A percentile compares a stretch with the other conserved stretches of the same genome.
Conservation (phyloP, 2,888 invertebrate species). For the Sialis lutaria region DNA sequence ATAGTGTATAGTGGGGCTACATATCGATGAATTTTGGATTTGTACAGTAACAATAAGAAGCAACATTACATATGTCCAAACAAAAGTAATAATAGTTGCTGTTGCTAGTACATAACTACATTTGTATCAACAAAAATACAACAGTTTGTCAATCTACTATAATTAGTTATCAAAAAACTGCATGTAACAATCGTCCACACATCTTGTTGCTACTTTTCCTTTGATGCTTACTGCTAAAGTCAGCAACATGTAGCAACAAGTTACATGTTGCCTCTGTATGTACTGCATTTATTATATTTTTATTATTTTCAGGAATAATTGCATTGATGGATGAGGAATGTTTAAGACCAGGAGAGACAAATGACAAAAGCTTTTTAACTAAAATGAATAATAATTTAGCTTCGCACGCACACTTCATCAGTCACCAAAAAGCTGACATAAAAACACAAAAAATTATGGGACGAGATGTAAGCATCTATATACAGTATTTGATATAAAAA, state of each 20-base stretch:
- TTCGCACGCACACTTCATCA: conserved; percentile 66
- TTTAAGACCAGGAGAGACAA: conserved; percentile 72
- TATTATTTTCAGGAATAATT: conserved; percentile 44
- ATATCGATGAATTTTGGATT: not conserved
- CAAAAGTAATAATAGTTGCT: too few relatives aligned
- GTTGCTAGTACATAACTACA: too few relatives aligned
- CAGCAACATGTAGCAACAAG: too few relatives aligned
- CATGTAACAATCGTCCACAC: too few relatives aligned
- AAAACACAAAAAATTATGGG: conserved; percentile 72
- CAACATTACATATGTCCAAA: too few relatives aligned
- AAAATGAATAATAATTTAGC: conserved; percentile 61
- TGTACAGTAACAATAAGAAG: too few relatives aligned
- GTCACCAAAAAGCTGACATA: conserved; percentile 60
- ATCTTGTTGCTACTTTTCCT: too few relatives aligned
- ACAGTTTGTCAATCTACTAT: too few relatives aligned
- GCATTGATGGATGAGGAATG: conserved; percentile 84
- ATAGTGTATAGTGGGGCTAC: not conserved
- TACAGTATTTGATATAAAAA: not conserved
- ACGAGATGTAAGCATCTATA: conserved; percentile 44
- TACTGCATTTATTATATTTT: not conserved
- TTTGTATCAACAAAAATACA: too few relatives aligned
- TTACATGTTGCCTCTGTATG: too few relatives aligned
- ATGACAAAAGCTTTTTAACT: conserved; percentile 62
- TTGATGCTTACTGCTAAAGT: too few relatives aligned
- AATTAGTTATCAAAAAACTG: too few relatives aligned